Conservation (phyloP, 2,797 vertebrate genomes). For the Melopsittacus undulatus region DNA sequence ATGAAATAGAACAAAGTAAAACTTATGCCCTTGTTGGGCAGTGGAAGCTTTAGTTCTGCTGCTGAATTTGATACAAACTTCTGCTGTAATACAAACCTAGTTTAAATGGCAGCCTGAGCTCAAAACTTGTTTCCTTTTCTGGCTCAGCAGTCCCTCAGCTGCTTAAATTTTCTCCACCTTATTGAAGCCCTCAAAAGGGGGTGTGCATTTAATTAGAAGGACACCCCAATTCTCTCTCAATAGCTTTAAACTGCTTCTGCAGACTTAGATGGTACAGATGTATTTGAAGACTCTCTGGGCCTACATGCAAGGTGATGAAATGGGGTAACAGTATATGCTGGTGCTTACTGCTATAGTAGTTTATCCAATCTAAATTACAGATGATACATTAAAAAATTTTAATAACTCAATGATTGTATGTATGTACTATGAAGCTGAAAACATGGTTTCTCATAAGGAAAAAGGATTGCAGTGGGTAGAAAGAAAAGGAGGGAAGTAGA, state of each 20-base stretch:
- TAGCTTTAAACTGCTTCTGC: not conserved
- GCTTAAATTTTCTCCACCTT: not conserved
- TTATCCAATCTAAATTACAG: not conserved
- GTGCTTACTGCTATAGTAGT: not conserved
- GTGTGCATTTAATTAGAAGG: not conserved
- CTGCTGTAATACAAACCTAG: not conserved
- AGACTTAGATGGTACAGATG: not conserved
- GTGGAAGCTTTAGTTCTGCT: not conserved
- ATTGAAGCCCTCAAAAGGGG: not conserved
- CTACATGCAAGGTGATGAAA: not conserved
- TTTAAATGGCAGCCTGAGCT: not conserved
- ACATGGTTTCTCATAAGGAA: not conserved
- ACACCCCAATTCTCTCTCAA: not conserved
- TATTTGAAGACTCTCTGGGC: not conserved
- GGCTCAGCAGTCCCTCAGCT: not conserved
- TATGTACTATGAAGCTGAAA: not conserved
- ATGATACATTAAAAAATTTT: not conserved
- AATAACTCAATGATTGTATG: not conserved
- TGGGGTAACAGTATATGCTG: not conserved
- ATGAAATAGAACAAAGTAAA: not conserved
- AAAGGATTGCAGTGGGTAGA: not conserved
- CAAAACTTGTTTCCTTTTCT: not conserved
- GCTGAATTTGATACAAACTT: not conserved
- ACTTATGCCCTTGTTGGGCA: not conserved
- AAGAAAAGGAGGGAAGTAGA: not conserved